Evolutionary conservation across 2,888 invertebrate genomes (phyloP), one percentile per base, ranked within the genome.

Genomic region (Drosophila fulvimacula): DNA sequence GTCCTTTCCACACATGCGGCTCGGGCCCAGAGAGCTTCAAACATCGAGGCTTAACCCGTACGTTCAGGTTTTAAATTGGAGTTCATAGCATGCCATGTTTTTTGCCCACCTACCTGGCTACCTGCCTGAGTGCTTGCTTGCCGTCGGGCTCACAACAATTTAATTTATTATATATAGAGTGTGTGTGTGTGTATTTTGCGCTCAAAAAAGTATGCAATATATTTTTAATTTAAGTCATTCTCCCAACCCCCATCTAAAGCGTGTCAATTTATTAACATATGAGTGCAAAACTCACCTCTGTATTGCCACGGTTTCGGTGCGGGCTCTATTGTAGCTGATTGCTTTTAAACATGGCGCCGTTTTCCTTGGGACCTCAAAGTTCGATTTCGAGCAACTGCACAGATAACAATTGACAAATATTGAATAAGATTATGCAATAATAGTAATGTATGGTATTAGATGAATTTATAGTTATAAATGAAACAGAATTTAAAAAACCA

Each of bases 151-250:
- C 71, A 67, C 78, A 88, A 73, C 78, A 82, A 83, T 84, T 82
- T 88, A 85, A 87, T 88, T 81, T 87, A 81, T 81, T 87, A 81
- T 81, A 75, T 67, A 44, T 69, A 32, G 15, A 51, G 52, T 48
- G 61, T 46, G 49, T 61, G 61, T 55, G 44, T 39, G 39, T 63
- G 56, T 51, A 49, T 75, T 60, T 76, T 57, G 67, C 34, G 71
- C 83, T 67, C 75, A 66, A 75, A 87, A 84, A 88, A 86, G 84
- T 88, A 87, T 88, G 89, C 89, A 88, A 87, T 87, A 85, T 57
- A 88, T 87, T 87, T 87, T 88, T 81, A 87, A 87, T 87, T 89
- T 87, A 82, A 88, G 84, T 80, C 82, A 85, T 82, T n/a, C n/a
- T n/a, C 79, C 77, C 73, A 72, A 81, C 79, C 65, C 65, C 59